phyloP scores from a whole-genome alignment of 2,888 invertebrate species.

The Orchesella flavescens region DNA sequence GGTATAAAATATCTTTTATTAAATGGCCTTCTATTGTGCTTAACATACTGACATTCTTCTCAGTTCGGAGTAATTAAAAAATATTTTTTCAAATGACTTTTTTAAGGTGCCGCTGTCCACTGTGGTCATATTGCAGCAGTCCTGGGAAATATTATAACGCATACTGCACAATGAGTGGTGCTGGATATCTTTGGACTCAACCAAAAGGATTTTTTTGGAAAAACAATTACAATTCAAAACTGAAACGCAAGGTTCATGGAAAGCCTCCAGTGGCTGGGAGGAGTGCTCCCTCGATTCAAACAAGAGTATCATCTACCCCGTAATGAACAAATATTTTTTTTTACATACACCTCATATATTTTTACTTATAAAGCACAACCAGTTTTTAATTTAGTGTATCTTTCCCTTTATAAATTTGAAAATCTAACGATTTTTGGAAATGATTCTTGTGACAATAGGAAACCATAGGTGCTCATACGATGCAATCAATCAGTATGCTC shows the following conservation, averaged over 20 bases:
- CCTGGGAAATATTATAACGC: conserved; percentile 93
- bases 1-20: conserved; percentile 7
- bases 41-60: too few species aligned
- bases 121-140: conserved; percentile 90
- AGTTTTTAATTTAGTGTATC: too few species aligned
- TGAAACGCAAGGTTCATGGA: conserved; percentile 41
- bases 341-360: not conserved
- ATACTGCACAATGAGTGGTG: conserved; percentile 88
- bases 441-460: not conserved
- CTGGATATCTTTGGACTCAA: conserved; percentile 65
- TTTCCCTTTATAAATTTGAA: too few species aligned
- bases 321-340: conserved; percentile 4
- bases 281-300: conserved; percentile 43
- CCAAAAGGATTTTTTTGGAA: conserved; percentile 61
- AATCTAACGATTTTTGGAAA: too few species aligned
- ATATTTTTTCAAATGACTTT: too few species aligned
- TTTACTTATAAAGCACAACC: not conserved
- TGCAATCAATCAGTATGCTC: not conserved
- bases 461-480: not conserved
- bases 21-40: not conserved
- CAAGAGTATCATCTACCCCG: conserved; percentile 23
- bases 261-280: conserved; percentile 46
- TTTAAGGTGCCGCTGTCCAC: conserved; percentile 90
- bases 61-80: too few species aligned
- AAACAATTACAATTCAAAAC: conserved; percentile 31